A percentile compares a stretch with the other conserved stretches of the same genome.
Evolutionary conservation across 2,888 invertebrate genomes (phyloP).

Genomic region (Thelaira solivaga): DNA sequence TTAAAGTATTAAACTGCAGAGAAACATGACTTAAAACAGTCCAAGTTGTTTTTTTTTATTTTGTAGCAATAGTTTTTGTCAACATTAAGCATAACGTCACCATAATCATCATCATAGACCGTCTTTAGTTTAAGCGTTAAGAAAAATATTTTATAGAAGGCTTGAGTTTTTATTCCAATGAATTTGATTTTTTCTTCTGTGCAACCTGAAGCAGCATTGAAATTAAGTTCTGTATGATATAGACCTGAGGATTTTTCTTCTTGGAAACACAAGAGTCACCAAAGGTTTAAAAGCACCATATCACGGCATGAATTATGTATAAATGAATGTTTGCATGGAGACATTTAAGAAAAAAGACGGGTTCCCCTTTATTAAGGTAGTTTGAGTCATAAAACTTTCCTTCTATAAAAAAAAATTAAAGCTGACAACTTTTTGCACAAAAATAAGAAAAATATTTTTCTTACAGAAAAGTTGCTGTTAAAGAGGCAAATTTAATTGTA

Average conservation of each 20-base stretch:
- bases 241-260: conserved; percentile 13
- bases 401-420: not conserved
- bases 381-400: not conserved
- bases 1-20: conserved; percentile 32
- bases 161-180: conserved; percentile 58
- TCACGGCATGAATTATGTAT: conserved; percentile 33
- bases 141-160: conserved; percentile 68
- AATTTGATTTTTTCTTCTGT: not conserved
- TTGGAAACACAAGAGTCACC: conserved; percentile 35
- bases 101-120: not conserved
- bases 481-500: too few species aligned
- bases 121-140: not conserved
- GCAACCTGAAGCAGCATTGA: not conserved
- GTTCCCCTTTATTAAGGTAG: not conserved
- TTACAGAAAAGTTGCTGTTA: not conserved
- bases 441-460: not conserved
- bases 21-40: conserved; percentile 36
- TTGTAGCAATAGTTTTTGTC: conserved; percentile 29
- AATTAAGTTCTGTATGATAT: conserved; percentile 33
- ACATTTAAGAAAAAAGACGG: not conserved
- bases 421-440: not conserved
- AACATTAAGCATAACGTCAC: conserved; percentile 23
- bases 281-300: conserved; percentile 20
- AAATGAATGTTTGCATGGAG: not conserved
- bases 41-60: not conserved